Base-by-base conservation (phyloP, 2,113 vertebrate genomes). In the Camelus bactrianus region DNA sequence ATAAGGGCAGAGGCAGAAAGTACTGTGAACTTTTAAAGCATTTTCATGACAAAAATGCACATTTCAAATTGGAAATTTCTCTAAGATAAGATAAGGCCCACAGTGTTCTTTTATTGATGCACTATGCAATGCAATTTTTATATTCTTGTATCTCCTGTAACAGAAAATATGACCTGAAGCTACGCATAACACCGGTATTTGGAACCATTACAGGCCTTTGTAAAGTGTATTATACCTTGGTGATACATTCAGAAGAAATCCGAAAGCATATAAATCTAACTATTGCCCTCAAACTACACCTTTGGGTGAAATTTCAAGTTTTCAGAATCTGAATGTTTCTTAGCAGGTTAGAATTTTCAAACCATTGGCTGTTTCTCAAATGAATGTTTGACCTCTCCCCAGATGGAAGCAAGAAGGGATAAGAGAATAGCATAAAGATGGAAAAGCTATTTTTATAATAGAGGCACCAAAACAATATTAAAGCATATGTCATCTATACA, bases 141-240 rank as follows among this genome's bases (percentile, higher is more conserved):
- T 98, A 77, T 35, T 97, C 86, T 97, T 30, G 0, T 97, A 97
- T 94, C 95, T 98, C 79, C 95, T 94, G 46, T 95, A 98, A 97
- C 96, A 97, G 96, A 98, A 98, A 93, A 96, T 80, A 97, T 93
- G 96, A 98, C 80, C 91, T 92, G 77, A n/a, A 98, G 94, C 87
- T 98, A 77, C 96, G 96, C 95, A 60, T 97, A 98, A 96, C 86
- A 95, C 10, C 56, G n/a, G 88, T 97, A 98, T 38, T 96, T 97
- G 93, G 93, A 80, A 89, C 54, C 84, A 64, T 48, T 98, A 97
- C 91, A 96, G 92, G 93, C 56, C 93, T 98, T 96, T 96, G 91
- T 89, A 96, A 88, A 98, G 98, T 96, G 92, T 93, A 96, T 96
- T 97, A 98, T 97, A 60, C 26, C 77, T 98, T 64, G 48, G 85